A percentile compares a stretch with the other conserved stretches of the same genome.
Evolutionary conservation across 2,797 vertebrate species (phyloP).

Genomic region (Onychomys torridus): DNA sequence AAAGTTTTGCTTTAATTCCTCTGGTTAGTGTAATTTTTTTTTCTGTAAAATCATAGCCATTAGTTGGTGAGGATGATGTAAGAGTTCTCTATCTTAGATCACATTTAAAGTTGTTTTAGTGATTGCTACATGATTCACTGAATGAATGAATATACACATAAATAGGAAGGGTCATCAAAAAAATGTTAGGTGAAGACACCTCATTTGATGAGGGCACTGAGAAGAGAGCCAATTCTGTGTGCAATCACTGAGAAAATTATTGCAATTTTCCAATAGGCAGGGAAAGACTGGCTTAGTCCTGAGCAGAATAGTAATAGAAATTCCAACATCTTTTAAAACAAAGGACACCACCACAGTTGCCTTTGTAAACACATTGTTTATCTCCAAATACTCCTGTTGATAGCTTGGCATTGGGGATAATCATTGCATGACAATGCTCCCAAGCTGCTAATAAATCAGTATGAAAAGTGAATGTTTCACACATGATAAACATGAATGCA

Average conservation of each 20-base stretch:
- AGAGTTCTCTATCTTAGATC: neutral
- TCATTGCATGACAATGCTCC: slow-evolving; percentile 56
- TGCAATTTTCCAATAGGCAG: slow-evolving; percentile 69
- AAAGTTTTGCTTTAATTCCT: neutral
- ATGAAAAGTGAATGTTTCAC: slow-evolving; percentile 67
- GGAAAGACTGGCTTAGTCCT: slow-evolving; percentile 63
- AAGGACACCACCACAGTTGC: slow-evolving; percentile 59
- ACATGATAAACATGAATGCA: slow-evolving; percentile 66
- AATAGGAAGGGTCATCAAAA: neutral
- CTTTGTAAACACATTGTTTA: slow-evolving; percentile 74
- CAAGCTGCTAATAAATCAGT: neutral
- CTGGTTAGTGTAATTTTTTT: neutral
- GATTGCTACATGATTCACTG: slow-evolving; percentile 6
- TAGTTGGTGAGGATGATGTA: neutral
- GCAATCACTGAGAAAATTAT: slow-evolving; percentile 71
- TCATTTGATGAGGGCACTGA: neutral
- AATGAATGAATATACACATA: slow-evolving; percentile 14
- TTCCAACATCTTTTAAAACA: slow-evolving; percentile 74
- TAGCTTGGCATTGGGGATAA: slow-evolving; percentile 63
- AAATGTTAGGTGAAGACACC: neutral
- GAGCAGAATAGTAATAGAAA: slow-evolving; percentile 74
- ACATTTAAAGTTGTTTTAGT: neutral
- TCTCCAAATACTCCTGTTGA: slow-evolving; percentile 74
- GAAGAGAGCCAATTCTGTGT: slow-evolving; percentile 59
- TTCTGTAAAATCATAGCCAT: neutral